These are phyloP conservation scores for Crenichthys baileyi DNA, from an alignment of 2,797 vertebrate species.

Conservation along the genomic window DNA sequence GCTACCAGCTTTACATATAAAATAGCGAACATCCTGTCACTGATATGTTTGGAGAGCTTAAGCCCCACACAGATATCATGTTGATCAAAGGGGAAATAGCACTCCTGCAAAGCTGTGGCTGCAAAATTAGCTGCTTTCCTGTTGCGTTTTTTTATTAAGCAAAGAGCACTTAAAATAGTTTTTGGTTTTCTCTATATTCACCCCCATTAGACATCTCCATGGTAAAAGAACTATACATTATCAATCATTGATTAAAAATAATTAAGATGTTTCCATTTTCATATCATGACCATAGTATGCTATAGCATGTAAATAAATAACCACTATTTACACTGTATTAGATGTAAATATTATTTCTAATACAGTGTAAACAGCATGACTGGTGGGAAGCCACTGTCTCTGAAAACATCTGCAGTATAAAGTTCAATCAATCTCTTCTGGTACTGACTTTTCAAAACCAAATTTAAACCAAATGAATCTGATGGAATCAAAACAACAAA, in stretches of 20 bases:
- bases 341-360: background rate
- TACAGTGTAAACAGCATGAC: slow-evolving; percentile 4
- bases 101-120: slow-evolving; percentile 18
- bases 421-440: slow-evolving; percentile 34
- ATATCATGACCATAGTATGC: background rate
- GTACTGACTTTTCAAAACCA: slow-evolving; percentile 17
- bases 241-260: too few relatives aligned
- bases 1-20: slow-evolving; percentile 7
- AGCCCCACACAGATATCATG: background rate
- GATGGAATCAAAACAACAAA: slow-evolving; percentile 1
- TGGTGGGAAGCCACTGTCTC: slow-evolving; percentile 10
- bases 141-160: slow-evolving; percentile 12
- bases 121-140: slow-evolving; percentile 29
- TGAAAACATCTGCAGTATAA: background rate
- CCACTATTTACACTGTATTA: too few relatives aligned
- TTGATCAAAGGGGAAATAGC: slow-evolving; percentile 25
- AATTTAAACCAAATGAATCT: background rate
- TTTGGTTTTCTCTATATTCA: background rate
- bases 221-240: too few relatives aligned
- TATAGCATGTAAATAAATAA: background rate
- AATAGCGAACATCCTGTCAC: slow-evolving; percentile 13
- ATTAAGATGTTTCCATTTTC: background rate
- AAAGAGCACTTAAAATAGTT: background rate
- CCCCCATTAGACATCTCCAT: background rate
- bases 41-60: slow-evolving; percentile 10